phyloP scores from a whole-genome alignment of 2,113 vertebrate species.

The Syngnathoides biaculeatus region DNA sequence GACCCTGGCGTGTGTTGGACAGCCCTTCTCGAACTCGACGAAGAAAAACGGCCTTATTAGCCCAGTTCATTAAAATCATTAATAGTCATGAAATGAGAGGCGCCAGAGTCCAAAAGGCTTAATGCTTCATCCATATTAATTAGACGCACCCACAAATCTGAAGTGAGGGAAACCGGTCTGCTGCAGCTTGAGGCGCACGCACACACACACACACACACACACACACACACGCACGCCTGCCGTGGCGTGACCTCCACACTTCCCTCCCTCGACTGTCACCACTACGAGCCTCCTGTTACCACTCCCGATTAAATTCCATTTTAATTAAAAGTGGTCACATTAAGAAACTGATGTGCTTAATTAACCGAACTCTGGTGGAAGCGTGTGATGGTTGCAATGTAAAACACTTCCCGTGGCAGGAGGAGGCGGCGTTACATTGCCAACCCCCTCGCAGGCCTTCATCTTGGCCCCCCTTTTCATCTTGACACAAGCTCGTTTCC shows the following conservation, averaged over 20 bases:
- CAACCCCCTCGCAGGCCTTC: background rate
- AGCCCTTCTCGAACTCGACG: slow-evolving; percentile 85
- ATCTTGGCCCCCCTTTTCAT: background rate
- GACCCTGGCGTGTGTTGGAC: slow-evolving; percentile 76
- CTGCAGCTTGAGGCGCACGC: slow-evolving; percentile 58
- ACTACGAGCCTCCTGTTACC: slow-evolving; percentile 46
- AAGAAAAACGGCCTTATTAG: slow-evolving; percentile 98
- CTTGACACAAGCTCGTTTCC: background rate
- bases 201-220: slow-evolving; percentile 81
- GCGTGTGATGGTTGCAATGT: slow-evolving; percentile 83
- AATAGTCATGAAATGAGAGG: slow-evolving; percentile 99
- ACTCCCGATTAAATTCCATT: slow-evolving; percentile 94
- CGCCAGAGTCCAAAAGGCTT: slow-evolving; percentile 98
- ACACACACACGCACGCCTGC: slow-evolving; percentile 73
- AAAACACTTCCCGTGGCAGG: slow-evolving; percentile 69
- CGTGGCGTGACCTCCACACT: slow-evolving; percentile 78
- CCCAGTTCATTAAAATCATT: slow-evolving; percentile 99
- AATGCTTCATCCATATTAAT: slow-evolving; percentile 99
- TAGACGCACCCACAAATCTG: slow-evolving; percentile 91
- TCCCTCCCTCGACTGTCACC: slow-evolving; percentile 36
- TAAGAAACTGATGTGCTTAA: slow-evolving; percentile 99
- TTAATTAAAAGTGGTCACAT: slow-evolving; percentile 99
- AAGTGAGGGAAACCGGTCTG: slow-evolving; percentile 77
- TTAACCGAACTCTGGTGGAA: slow-evolving; percentile 91
- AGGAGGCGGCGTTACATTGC: slow-evolving; percentile 4